Base-by-base conservation (phyloP, 2,113 vertebrate genomes). In the Onychostoma macrolepis region DNA sequence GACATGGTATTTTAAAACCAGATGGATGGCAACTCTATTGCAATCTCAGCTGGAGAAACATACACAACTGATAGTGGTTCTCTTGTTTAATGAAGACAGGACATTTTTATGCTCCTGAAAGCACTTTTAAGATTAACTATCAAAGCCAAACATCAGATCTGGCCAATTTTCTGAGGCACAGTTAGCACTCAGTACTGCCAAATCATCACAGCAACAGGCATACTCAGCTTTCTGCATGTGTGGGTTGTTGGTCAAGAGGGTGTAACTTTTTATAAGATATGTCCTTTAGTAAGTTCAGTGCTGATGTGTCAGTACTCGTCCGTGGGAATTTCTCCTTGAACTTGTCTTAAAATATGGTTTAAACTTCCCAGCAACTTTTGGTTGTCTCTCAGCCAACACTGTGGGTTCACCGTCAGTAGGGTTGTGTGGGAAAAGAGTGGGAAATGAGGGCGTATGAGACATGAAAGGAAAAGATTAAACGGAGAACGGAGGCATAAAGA, bases 331-430 rank as follows among this genome's bases (percentile, higher is more conserved):
- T 89, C 74, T 43, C n/a, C 38, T 30, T 17, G 28, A 30, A 26
- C 58, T 86, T 61, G 48, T 83, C 61, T 86, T 33, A 77, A 85
- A 80, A 87, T 83, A 65, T 77, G 21, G 26, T 80, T 89, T 78
- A 67, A 76, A 48, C 69, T 69, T 77, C 82, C 28, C 56, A 28
- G 85, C 36, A 19, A 48, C 45, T 45, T 61, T 75, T 86, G 74
- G 28, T 45, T 8, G 41, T 74, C 48, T 56, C 61, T 58, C n/a
- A 72, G 43, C 61, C 67, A 72, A 71, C 78, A 74, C 67, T 41
- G 41, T 6, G 48, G 65, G 53, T 88, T 30, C 33, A 33, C 19
- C 7, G 15, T 83, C 76, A 33, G n/a, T 12, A 80, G 53, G 48
- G 69, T 26, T 74, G 65, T 11, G 75, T 89, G 85, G 33, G 67